Conservation (phyloP, 2,888 invertebrate species). For the Drosophila paracracens region DNA sequence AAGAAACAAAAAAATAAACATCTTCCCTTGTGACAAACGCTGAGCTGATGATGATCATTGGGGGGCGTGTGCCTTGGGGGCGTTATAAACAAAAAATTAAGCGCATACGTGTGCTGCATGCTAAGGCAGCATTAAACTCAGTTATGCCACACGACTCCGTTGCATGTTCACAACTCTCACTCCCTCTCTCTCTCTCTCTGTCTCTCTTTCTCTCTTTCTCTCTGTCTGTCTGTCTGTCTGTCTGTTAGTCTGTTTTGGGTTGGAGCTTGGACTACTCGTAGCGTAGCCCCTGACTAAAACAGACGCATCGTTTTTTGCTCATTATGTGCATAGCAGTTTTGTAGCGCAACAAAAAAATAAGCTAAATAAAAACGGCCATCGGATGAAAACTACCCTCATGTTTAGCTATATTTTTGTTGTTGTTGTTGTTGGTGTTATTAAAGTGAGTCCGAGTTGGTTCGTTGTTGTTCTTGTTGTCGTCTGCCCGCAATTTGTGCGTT, state of each 20-base stretch:
- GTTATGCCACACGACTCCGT: constrained; percentile 1
- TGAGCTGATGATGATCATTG: constrained; percentile 14
- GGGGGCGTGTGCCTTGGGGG: constrained; percentile 40
- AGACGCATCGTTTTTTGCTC: constrained; percentile 66
- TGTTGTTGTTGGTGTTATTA: constrained; percentile 55
- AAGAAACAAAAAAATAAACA: background rate
- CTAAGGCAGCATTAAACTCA: constrained; percentile 11
- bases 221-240: constrained; percentile 15
- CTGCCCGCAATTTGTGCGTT: constrained; percentile 63
- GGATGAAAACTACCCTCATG: constrained; percentile 65
- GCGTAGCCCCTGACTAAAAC: constrained; percentile 5
- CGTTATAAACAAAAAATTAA: constrained; percentile 79
- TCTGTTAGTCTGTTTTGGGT: constrained; percentile 32
- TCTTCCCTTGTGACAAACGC: constrained; percentile 58
- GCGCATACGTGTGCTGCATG: constrained; percentile 75
- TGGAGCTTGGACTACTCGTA: constrained; percentile 4
- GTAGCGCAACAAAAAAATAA: constrained; percentile 23
- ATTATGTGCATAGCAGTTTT: constrained; percentile 62
- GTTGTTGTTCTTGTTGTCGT: constrained; percentile 5
- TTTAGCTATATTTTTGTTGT: constrained; percentile 39
- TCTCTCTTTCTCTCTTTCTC: background rate
- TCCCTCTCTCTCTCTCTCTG: background rate
- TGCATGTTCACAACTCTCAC: background rate
- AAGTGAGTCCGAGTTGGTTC: constrained; percentile 50
- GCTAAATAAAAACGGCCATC: constrained; percentile 16